Percentiles rank a stretch among this genome's conserved stretches.
Evolutionary conservation across 1,140 invertebrate species (phyloP).

Genomic region (Rhynchophorus ferrugineus): DNA sequence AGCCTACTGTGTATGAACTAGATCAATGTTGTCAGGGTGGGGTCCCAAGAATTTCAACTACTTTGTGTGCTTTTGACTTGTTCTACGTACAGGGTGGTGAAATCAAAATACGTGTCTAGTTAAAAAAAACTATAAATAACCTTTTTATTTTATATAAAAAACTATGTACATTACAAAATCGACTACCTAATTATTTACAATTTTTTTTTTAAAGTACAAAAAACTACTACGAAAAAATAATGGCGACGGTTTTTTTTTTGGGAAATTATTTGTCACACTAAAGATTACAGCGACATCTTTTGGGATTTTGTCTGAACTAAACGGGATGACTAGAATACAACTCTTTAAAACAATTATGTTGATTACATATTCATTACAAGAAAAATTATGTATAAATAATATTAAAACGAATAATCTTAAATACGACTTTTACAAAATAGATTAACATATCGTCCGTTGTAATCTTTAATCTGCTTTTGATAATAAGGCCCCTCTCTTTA

Average conservation of each 20-base stretch:
- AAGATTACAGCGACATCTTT: slow-evolving; percentile 11
- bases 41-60: background rate
- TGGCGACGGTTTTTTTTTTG: background rate
- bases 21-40: background rate
- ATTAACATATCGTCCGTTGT: background rate
- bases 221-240: slow-evolving; percentile 7
- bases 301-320: slow-evolving; percentile 4
- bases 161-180: background rate
- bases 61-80: too few relatives aligned
- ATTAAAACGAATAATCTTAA: background rate
- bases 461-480: background rate
- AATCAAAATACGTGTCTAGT: background rate
- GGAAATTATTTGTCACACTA: background rate
- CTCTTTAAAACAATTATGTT: slow-evolving; percentile 1
- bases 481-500: background rate
- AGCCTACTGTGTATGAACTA: too few relatives aligned
- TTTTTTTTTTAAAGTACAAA: background rate
- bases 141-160: background rate
- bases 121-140: background rate
- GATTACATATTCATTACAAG: too few relatives aligned
- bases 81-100: background rate
- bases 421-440: background rate
- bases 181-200: background rate
- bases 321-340: slow-evolving; percentile 16
- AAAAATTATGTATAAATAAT: background rate